Base-by-base conservation (phyloP, 1,140 invertebrate genomes). In the Melipona quadrifasciata region DNA sequence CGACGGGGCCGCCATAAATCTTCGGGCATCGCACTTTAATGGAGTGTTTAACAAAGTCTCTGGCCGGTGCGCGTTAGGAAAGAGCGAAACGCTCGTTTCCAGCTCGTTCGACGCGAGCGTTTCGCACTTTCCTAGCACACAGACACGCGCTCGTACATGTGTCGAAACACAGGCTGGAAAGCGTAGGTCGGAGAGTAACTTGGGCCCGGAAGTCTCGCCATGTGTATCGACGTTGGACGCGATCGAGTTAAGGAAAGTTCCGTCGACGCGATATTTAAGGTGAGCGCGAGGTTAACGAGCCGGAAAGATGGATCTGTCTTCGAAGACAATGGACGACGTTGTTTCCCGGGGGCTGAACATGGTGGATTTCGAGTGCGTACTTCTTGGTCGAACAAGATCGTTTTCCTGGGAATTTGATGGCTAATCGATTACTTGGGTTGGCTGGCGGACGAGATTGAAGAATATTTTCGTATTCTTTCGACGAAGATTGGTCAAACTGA, bases 1-100 rank as follows among this genome's bases (percentile, higher is more conserved):
- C 72, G 74, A 65, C 53, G 51, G 58, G 17, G 39, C 61, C 16
- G 47, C 27, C 51, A 39, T 76, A 82, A 82, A 82, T 82, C 61
- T 76, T 1, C 80, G 5, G 61, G 31, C 72, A 76, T 65, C 47
- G 80, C 55, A 53, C 74, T 78, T 83, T 83, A 78, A 83, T 77
- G 64, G 65, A 84, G 34, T 64, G 82, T 79, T 84, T 83, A 83
- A 76, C 74, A 68, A 83, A 83, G 81, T 83, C 74, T 47, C 39
- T 47, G 39, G 64, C 4, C 8, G 53, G 51, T 68, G 10, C 53
- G 65, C 34, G 74, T 24, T 2, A 75, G 73, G 31, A 70, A 84
- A 58, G 65, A 53, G 64, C 39, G 10, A 31, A 14, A 55, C 17
- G 71, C 71, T 53, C 71, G 57, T 65, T 55, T 64, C 21, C 19